Percentiles rank a stretch among this genome's conserved stretches.
These are phyloP conservation scores for Thereva unica DNA, from an alignment of 2,888 invertebrate species.

Conservation along the genomic window DNA sequence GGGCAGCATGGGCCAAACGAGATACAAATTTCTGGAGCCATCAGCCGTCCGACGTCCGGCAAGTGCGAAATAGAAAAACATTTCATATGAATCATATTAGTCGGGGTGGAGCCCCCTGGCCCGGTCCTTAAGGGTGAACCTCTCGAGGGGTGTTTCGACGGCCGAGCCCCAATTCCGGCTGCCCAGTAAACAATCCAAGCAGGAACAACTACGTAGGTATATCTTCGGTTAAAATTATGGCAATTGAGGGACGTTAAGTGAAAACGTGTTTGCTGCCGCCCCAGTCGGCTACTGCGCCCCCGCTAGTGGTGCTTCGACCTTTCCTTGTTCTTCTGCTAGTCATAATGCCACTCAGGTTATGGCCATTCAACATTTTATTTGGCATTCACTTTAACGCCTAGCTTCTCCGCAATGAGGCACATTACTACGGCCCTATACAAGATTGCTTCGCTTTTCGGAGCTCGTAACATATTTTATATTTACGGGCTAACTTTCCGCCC, in stretches of 20 bases:
- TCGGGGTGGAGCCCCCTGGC: conserved; percentile 4
- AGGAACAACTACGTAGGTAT: conserved; percentile 8
- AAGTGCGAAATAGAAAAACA: conserved; percentile 30
- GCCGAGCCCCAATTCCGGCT: conserved; percentile 12
- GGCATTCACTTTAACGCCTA: conserved; percentile 31
- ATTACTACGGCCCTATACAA: conserved; percentile 17
- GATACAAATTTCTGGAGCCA: conserved; percentile 32
- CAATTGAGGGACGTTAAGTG: conserved; percentile 23
- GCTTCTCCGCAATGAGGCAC: conserved; percentile 1
- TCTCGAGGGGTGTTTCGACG: not conserved
- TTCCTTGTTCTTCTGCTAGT: conserved; percentile 6
- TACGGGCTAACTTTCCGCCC: conserved; percentile 16
- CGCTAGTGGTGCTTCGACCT: not conserved
- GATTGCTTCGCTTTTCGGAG: conserved; percentile 22
- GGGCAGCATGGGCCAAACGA: conserved; percentile 1
- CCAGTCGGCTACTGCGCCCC: not conserved
- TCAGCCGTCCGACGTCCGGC: conserved; percentile 13
- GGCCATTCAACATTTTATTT: conserved; percentile 33
- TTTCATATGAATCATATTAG: conserved; percentile 21
- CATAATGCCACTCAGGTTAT: conserved; percentile 19
- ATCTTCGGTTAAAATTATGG: conserved; percentile 26
- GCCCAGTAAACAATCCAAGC: conserved; percentile 25
- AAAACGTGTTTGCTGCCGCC: conserved; percentile 28
- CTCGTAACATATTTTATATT: conserved; percentile 29
- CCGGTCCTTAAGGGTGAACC: conserved; percentile 17